These are phyloP conservation scores for Andrena trimmerana DNA, from an alignment of 2,888 invertebrate species.

Conservation along the genomic window DNA sequence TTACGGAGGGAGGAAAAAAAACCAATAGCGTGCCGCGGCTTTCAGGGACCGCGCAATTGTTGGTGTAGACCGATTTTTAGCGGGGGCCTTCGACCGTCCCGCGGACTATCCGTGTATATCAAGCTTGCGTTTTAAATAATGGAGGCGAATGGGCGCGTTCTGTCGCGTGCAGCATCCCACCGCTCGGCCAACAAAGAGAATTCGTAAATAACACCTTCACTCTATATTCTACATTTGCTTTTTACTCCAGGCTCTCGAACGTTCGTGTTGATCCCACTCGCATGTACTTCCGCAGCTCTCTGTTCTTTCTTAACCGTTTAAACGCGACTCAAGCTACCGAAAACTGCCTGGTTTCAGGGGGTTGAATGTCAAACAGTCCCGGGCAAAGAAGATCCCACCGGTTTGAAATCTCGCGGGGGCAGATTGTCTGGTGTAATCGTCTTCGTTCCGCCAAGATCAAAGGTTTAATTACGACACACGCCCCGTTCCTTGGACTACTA, in stretches of 20 bases:
- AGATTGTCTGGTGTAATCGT: slow-evolving; percentile 9
- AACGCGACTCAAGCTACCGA: too few species aligned
- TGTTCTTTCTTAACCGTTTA: too few species aligned
- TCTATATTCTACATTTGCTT: not conserved
- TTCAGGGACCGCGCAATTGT: slow-evolving; percentile 39
- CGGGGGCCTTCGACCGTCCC: slow-evolving; percentile 32
- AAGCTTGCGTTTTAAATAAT: not conserved
- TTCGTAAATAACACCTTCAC: not conserved
- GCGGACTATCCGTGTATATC: not conserved
- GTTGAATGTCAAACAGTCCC: not conserved
- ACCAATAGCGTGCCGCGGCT: slow-evolving; percentile 42
- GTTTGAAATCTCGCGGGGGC: slow-evolving; percentile 6
- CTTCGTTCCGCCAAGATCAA: slow-evolving; percentile 20
- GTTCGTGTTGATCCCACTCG: too few species aligned
- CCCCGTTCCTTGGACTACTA: slow-evolving; percentile 5
- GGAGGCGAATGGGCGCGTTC: not conserved
- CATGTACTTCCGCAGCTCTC: too few species aligned
- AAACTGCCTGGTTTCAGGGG: not conserved
- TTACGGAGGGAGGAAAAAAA: slow-evolving; percentile 42
- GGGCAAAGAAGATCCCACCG: not conserved
- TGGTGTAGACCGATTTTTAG: slow-evolving; percentile 45
- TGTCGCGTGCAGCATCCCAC: slow-evolving; percentile 1
- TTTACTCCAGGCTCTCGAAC: not conserved
- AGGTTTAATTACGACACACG: slow-evolving; percentile 28
- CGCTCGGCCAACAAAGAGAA: not conserved